phyloP scores from a whole-genome alignment of 2,797 vertebrate species.

The Spinus pinus region DNA sequence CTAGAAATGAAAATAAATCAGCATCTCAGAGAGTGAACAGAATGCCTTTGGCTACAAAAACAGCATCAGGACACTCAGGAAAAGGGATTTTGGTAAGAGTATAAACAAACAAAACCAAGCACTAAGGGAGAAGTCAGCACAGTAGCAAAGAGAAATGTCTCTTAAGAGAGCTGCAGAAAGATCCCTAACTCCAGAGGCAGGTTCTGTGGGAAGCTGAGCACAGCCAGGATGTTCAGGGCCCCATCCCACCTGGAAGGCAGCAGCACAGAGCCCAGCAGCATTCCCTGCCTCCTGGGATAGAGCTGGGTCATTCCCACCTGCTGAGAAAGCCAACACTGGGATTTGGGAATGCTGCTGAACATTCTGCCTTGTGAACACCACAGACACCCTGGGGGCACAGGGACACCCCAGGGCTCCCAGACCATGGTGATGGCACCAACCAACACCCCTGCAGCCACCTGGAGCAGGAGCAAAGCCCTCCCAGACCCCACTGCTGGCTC shows the following conservation, averaged over 20 bases:
- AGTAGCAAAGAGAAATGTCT: neutral
- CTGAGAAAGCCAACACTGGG: neutral
- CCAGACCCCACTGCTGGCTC: neutral
- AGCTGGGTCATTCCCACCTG: neutral
- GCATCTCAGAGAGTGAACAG: neutral
- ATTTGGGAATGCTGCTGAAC: neutral
- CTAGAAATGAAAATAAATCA: slow-evolving; percentile 62
- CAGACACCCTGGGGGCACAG: rapidly evolving
- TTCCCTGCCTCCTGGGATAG: neutral
- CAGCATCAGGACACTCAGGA: slow-evolving; percentile 6
- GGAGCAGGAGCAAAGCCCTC: neutral
- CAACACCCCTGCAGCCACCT: neutral
- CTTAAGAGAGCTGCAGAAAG: neutral
- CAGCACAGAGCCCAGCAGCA: neutral
- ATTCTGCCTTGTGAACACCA: neutral
- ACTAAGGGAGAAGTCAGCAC: slow-evolving; percentile 36
- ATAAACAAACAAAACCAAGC: slow-evolving; percentile 5
- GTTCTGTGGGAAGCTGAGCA: neutral
- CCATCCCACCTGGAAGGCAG: neutral
- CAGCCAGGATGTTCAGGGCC: neutral
- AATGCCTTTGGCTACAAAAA: slow-evolving; percentile 60
- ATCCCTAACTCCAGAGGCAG: neutral
- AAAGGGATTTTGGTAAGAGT: neutral
- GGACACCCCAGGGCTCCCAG: neutral
- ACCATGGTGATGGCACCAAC: neutral